Base-by-base conservation (phyloP, 2,113 vertebrate species). In the Cyphomyrus plagiostoma region DNA sequence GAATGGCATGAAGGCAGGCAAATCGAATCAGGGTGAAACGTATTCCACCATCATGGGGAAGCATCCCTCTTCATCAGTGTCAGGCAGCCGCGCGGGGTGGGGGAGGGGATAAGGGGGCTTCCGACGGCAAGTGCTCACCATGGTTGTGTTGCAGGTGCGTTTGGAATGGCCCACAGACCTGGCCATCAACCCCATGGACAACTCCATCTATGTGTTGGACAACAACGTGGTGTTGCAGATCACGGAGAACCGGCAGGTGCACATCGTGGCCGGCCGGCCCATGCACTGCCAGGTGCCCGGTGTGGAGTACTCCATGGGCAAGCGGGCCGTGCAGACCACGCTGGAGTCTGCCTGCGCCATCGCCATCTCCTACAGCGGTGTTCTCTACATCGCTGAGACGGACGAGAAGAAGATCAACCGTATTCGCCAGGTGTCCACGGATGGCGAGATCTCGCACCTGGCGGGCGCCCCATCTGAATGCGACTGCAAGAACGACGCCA, bases 211-310 rank as follows among this genome's bases (percentile, higher is more conserved):
- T 0, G 98, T 99, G 89, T 91, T 99, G 96, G 98, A 99, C 95
- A 99, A 99, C 94, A 99, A 99, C 0, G 97, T 99, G 0, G 98
- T 99, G 58, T 92, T 99, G 74, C 98, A 99, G 96, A 99, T 99
- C 94, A 99, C 98, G 0, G 98, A 99, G 91, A 99, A 99, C 90
- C 96, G 98, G 0, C 98, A 99, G 94, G 98, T 99, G 4, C 98
- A 98, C 90, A 98, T 99, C 0, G 98, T 98, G 3, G 98, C 98
- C 0, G 98, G 98, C 0, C 95, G 98, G 53, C 98, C 98, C 4
- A 99, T 99, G 98, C 98, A 99, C 90, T 99, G 98, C 91, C 98
- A 99, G 92, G 98, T 99, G 0, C 98, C 98, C 0, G 98, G 98
- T 0, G 97, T 99, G 92, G 98, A 99, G 88, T 99, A 99, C 88